Conservation (phyloP, 2,888 invertebrate genomes). For the Drosophila rellima region DNA sequence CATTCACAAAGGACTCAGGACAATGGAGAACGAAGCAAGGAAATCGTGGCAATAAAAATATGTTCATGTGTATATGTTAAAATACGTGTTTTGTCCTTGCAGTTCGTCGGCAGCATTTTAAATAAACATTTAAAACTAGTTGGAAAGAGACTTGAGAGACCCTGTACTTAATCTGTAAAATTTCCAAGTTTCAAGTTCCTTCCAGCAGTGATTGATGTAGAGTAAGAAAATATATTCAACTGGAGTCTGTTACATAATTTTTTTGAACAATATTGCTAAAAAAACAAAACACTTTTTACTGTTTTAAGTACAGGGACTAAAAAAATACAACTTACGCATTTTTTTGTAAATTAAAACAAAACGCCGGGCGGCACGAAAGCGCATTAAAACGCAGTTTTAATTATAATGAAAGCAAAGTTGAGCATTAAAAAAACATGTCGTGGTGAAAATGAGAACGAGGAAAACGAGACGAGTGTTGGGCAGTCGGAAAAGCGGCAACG, state of each 20-base stretch:
- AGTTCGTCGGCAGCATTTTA: constrained; percentile 10
- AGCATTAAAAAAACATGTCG: constrained; percentile 55
- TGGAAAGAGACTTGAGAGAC: background rate
- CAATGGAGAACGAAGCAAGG: background rate
- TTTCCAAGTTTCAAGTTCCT: no score
- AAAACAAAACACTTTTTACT: background rate
- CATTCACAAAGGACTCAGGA: constrained; percentile 4
- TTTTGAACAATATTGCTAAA: no score
- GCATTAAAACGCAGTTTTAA: constrained; percentile 80
- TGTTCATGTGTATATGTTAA: background rate
- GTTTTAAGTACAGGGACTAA: background rate
- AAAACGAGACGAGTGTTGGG: constrained; percentile 6
- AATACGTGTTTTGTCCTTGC: background rate
- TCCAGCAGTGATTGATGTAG: no score
- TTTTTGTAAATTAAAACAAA: constrained; percentile 12
- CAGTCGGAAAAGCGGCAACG: constrained; percentile 15
- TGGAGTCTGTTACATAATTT: no score
- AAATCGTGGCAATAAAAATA: constrained; percentile 9
- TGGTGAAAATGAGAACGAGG: constrained; percentile 28
- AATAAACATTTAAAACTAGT: constrained; percentile 26
- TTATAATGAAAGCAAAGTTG: constrained; percentile 79
- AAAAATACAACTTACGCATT: constrained; percentile 13
- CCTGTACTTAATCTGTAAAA: background rate
- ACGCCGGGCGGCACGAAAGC: constrained; percentile 33
- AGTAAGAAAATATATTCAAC: no score